phyloP scores from a whole-genome alignment of 2,888 invertebrate species.

The Drosophila dives region DNA sequence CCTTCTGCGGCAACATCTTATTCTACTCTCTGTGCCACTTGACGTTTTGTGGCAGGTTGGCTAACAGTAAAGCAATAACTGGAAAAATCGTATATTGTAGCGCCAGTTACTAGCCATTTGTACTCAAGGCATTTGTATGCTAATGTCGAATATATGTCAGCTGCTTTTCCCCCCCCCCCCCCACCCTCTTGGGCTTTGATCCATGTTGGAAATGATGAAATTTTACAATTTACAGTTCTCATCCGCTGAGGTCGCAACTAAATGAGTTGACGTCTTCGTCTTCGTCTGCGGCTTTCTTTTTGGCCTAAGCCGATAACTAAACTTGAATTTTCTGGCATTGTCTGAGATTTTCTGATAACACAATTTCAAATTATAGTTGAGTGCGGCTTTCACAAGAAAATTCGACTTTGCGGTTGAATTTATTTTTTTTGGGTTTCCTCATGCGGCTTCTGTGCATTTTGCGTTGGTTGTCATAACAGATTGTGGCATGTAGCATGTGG shows the following conservation, averaged over 20 bases:
- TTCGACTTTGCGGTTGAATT: constrained; percentile 39
- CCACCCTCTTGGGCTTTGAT: constrained; percentile 38
- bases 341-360: constrained; percentile 66
- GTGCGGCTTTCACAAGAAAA: constrained; percentile 42
- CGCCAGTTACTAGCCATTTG: constrained; percentile 59
- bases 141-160: constrained; percentile 74
- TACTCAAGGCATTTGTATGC: constrained; percentile 60
- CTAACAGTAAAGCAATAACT: constrained; percentile 62
- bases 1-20: constrained; percentile 10
- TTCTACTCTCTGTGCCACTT: neutral
- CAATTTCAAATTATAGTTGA: constrained; percentile 38
- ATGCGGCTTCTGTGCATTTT: constrained; percentile 22
- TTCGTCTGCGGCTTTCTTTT: constrained; percentile 41
- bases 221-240: constrained; percentile 40
- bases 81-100: constrained; percentile 60
- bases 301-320: constrained; percentile 52
- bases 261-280: constrained; percentile 66
- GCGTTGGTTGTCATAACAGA: constrained; percentile 24
- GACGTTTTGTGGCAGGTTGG: constrained; percentile 20
- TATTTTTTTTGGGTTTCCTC: constrained; percentile 9
- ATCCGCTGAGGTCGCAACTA: constrained; percentile 15
- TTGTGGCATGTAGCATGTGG: constrained; percentile 10
- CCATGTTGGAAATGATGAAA: constrained; percentile 63
- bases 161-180: too few species aligned
- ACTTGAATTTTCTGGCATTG: constrained; percentile 41